phyloP scores from a whole-genome alignment of 53 echinoderm and acorn worm species.

The Actinopyga echinites region DNA sequence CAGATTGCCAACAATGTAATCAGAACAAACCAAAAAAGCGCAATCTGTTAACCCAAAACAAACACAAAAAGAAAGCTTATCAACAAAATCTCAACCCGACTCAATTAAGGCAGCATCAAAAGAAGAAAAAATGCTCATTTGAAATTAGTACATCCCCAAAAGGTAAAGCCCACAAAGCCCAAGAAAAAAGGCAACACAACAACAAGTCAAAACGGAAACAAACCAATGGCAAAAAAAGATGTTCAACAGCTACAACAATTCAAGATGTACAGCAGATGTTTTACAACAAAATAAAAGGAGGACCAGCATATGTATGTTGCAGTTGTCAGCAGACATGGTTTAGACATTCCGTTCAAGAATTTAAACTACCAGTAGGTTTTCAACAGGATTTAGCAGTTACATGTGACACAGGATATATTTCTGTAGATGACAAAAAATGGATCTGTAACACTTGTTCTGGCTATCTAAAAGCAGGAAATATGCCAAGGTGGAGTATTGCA shows the following conservation, averaged over 20 bases:
- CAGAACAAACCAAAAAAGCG: not conserved
- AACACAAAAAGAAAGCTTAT: too few species aligned
- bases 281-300: not conserved
- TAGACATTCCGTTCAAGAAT: slow-evolving; percentile 36
- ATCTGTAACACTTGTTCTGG: slow-evolving; percentile 40
- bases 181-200: not conserved
- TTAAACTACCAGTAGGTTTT: not conserved
- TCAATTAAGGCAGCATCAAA: not conserved
- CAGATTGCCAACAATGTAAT: not conserved
- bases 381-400: not conserved
- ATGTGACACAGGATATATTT: not conserved
- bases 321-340: slow-evolving; percentile 54
- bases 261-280: not conserved
- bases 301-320: slow-evolving; percentile 44
- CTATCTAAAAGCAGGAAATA: slow-evolving; percentile 1
- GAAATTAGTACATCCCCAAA: not conserved
- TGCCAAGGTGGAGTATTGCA: not conserved
- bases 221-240: too few species aligned
- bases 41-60: not conserved
- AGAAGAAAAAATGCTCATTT: not conserved
- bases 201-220: not conserved
- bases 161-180: not conserved
- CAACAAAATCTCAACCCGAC: too few species aligned
- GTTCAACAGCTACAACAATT: too few species aligned
- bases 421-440: slow-evolving; percentile 37